Conservation (phyloP, 2,797 vertebrate genomes). For the Echiichthys vipera region DNA sequence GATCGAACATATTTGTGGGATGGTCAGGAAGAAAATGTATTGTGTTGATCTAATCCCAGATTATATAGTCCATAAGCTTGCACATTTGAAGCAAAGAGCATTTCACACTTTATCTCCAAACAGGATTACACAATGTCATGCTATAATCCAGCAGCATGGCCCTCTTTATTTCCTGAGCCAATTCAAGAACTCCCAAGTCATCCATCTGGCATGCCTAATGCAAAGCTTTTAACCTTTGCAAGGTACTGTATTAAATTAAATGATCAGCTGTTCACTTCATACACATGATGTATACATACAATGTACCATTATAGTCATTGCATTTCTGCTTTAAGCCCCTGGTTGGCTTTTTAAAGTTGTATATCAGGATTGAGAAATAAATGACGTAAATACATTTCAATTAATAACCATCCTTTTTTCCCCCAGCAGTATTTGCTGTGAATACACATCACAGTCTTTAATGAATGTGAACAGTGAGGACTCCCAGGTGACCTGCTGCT, state of each 20-base stretch:
- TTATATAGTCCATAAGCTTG: conserved; percentile 66
- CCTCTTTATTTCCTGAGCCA: conserved; percentile 64
- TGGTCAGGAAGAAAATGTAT: conserved; percentile 54
- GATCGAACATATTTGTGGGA: conserved; percentile 42
- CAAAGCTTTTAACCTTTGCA: conserved; percentile 57
- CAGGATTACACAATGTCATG: conserved; percentile 78
- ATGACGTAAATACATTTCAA: conserved; percentile 61
- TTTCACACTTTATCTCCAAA: conserved; percentile 81
- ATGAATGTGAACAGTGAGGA: conserved; percentile 74
- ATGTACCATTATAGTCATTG: background rate
- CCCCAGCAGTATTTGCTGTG: conserved; percentile 46
- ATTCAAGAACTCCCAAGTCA: conserved; percentile 61
- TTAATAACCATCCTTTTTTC: conserved; percentile 47
- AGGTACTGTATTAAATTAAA: conserved; percentile 44
- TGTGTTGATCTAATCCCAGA: conserved; percentile 79
- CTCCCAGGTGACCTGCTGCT: conserved; percentile 76
- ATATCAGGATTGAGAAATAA: conserved; percentile 16
- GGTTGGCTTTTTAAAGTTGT: conserved; percentile 18
- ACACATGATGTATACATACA: background rate
- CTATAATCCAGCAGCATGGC: conserved; percentile 72
- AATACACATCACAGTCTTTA: conserved; percentile 71
- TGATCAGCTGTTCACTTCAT: conserved; percentile 37
- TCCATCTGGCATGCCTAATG: conserved; percentile 62
- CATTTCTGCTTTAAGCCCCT: conserved; percentile 18
- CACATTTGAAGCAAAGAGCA: conserved; percentile 76